Evolutionary conservation across 2,797 vertebrate species (phyloP), one percentile per base, ranked within the genome.

Genomic region (Micrastur ruficollis): DNA sequence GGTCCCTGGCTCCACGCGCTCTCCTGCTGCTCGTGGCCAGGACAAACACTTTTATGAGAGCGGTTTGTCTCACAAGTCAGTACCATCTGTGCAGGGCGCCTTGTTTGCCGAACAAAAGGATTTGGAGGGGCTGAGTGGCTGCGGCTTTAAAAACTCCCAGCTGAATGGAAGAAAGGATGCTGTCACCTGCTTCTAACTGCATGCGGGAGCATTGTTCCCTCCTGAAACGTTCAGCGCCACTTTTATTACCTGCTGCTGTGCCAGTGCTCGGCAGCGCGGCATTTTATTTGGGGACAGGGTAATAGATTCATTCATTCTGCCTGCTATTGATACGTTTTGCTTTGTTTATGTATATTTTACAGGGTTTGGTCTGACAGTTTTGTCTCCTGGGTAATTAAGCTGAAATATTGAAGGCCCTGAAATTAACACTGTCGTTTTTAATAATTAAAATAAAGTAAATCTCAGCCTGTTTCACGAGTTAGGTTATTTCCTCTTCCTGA

Each of bases 391-490:
- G 96, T 97, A 97, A 98, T 98, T 97, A 97, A 96, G 92, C 72
- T 97, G 96, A 97, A 93, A 97, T 97, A 97, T 90, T 89, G 96
- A 97, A 46, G 62, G 91, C 82, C 65, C 6, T 73, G 90, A 91
- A 96, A 85, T 96, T 76, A 98, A 96, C 88, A 75, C 91, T 91
- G 53, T 85, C 36, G 14, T 89, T 97, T 94, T 97, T 92, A 96
- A 97, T 97, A 96, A 97, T 97, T 94, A 97, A 97, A 97, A 97
- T 89, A 90, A 97, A 97, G 91, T 94, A 96, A 94, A 95, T 92
- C 86, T 86, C 62, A 88, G 85, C 91, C 85, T 80, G 93, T 95
- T 96, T 97, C 78, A 84, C 61, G 1, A 68, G 90, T 91, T 58
- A 3, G 44, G 44, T 90, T 89, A 63, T 94, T 96, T 91, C 80